Conservation (phyloP, 2,113 vertebrate genomes). For the Crotalus horridus region DNA sequence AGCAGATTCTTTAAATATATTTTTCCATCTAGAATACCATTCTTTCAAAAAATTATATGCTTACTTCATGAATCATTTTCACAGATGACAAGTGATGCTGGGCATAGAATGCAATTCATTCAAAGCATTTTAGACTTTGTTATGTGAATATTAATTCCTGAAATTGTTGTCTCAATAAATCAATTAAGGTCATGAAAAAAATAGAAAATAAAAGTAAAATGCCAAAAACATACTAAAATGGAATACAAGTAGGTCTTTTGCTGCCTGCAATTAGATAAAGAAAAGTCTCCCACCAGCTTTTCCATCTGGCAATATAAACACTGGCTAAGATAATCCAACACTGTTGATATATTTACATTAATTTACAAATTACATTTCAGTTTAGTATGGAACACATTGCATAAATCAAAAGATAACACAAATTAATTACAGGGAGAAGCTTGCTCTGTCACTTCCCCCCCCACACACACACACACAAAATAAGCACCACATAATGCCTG, state of each 20-base stretch:
- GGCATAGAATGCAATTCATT: conserved; percentile 13
- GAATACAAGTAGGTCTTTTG: conserved; percentile 16
- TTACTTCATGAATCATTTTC: not conserved
- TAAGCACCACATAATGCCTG: conserved; percentile 40
- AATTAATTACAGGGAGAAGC: conserved; percentile 39
- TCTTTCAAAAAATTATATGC: not conserved
- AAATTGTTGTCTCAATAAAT: not conserved
- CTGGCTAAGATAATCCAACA: conserved; percentile 19
- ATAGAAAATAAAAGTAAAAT: conserved; percentile 13
- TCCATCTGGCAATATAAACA: conserved; percentile 33
- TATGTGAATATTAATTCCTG: conserved; percentile 3
- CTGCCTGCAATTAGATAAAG: conserved; percentile 36
- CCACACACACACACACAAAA: not conserved
- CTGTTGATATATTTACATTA: conserved; percentile 34
- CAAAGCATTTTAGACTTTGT: not conserved
- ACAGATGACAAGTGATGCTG: not conserved
- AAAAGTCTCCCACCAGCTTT: conserved; percentile 27
- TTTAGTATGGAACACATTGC: conserved; percentile 29
- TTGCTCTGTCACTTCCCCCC: conserved; percentile 9
- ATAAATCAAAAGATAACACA: conserved; percentile 53
- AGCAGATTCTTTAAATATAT: not conserved
- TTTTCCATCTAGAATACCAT: not conserved
- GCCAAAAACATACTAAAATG: conserved; percentile 24
- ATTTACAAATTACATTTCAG: conserved; percentile 39
- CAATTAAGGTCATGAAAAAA: conserved; percentile 11